These are phyloP conservation scores for Dioctria rufipes DNA, from an alignment of 2,888 invertebrate species.

Conservation along the genomic window DNA sequence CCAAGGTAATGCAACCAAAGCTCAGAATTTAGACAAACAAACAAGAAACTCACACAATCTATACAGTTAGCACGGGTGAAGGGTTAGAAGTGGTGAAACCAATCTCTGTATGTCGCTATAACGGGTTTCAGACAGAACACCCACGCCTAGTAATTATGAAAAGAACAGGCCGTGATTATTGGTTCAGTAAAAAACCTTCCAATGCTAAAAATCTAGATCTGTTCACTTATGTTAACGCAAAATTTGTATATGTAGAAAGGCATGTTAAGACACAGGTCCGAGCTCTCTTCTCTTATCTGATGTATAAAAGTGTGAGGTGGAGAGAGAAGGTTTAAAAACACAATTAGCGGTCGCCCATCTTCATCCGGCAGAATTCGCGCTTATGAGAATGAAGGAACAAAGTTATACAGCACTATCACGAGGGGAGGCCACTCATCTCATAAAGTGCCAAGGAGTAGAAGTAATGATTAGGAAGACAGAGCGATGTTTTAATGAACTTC, in stretches of 20 bases:
- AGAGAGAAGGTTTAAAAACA: background rate
- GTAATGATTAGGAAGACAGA: background rate
- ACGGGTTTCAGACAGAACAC: conserved; percentile 10
- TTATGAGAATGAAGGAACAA: background rate
- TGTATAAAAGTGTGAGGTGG: background rate
- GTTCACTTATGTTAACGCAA: conserved; percentile 4
- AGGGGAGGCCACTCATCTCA: background rate
- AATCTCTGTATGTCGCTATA: background rate
- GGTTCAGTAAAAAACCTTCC: background rate
- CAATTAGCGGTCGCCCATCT: background rate
- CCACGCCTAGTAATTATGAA: background rate
- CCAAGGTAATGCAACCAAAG: background rate
- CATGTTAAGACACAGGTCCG: background rate
- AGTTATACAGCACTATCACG: background rate
- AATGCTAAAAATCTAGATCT: conserved; percentile 9
- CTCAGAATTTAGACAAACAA: background rate
- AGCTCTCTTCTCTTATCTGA: background rate
- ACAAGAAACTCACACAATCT: background rate
- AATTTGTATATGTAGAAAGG: conserved; percentile 17
- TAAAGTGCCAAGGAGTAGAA: conserved; percentile 6
- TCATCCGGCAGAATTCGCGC: background rate
- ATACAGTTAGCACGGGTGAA: background rate
- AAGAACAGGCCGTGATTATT: background rate
- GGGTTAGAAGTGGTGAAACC: background rate
- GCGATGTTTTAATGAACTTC: conserved; percentile 12